These are phyloP conservation scores for Aleiodes alternator DNA, from an alignment of 2,888 invertebrate species.

Conservation along the genomic window DNA sequence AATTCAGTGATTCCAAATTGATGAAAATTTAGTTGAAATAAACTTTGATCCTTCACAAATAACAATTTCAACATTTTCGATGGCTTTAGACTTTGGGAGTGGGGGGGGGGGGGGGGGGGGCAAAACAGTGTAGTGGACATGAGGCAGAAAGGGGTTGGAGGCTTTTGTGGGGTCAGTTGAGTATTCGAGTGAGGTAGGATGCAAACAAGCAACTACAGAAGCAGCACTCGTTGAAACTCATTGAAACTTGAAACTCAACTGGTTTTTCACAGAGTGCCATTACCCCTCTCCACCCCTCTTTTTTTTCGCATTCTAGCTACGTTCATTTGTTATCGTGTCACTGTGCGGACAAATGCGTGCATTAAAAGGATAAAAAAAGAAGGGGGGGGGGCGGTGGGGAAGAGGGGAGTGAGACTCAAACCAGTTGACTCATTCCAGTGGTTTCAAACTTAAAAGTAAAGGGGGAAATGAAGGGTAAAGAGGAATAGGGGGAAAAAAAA, in stretches of 20 bases:
- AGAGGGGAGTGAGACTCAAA: no score
- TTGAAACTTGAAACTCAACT: slow-evolving; percentile 46
- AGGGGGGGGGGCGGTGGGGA: no score
- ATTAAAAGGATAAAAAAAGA: neutral
- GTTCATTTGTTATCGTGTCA: slow-evolving; percentile 14
- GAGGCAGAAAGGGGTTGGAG: neutral
- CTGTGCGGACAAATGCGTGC: slow-evolving; percentile 29
- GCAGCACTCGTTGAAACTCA: slow-evolving; percentile 47
- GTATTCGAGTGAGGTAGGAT: slow-evolving; percentile 45
- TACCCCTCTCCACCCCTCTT: neutral
- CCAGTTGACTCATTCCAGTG: slow-evolving; percentile 3
- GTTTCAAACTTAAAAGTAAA: slow-evolving; percentile 9
- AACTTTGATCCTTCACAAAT: slow-evolving; percentile 9
- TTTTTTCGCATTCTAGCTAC: neutral
- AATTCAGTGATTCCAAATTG: neutral
- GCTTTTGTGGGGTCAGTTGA: slow-evolving; percentile 37
- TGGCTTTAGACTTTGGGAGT: neutral
- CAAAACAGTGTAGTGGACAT: no score
- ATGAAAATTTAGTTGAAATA: slow-evolving; percentile 4
- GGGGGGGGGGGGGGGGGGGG: neutral
- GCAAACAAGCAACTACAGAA: slow-evolving; percentile 45
- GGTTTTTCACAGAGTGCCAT: slow-evolving; percentile 10
- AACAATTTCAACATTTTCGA: slow-evolving; percentile 17
- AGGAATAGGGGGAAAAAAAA: neutral
- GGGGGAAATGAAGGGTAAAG: neutral